phyloP scores from a whole-genome alignment of 2,888 invertebrate genomes.

The Holacanthella duospinosa region DNA sequence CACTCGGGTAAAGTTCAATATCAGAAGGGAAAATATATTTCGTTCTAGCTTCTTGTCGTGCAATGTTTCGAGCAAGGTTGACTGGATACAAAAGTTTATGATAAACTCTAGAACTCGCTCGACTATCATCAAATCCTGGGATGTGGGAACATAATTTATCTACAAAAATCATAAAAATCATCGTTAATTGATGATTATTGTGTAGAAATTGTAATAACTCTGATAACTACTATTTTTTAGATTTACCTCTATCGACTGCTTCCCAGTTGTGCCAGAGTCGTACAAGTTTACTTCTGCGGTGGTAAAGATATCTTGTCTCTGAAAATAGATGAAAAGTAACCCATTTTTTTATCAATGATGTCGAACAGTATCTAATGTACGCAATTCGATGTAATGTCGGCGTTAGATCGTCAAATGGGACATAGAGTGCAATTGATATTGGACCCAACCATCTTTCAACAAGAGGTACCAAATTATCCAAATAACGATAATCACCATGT shows the following conservation, averaged over 20 bases:
- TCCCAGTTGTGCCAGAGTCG: background rate
- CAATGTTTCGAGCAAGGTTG: slow-evolving; percentile 81
- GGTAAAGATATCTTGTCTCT: slow-evolving; percentile 72
- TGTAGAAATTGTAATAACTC: no score
- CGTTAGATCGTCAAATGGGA: slow-evolving; percentile 71
- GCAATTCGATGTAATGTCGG: slow-evolving; percentile 68
- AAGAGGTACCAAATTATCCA: slow-evolving; percentile 75
- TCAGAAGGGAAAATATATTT: slow-evolving; percentile 76
- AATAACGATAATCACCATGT: slow-evolving; percentile 80
- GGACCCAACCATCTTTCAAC: slow-evolving; percentile 78
- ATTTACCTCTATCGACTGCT: no score
- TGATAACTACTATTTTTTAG: no score
- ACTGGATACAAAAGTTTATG: slow-evolving; percentile 78
- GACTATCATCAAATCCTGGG: slow-evolving; percentile 9
- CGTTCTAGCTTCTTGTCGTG: slow-evolving; percentile 68
- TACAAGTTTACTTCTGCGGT: background rate
- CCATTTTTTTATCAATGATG: slow-evolving; percentile 59
- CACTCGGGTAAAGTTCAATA: slow-evolving; percentile 82
- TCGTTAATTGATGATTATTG: no score
- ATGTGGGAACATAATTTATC: slow-evolving; percentile 5
- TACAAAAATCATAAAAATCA: background rate
- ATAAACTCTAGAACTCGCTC: slow-evolving; percentile 53
- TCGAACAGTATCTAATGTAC: slow-evolving; percentile 64
- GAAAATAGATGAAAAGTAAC: slow-evolving; percentile 85
- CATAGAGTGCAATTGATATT: slow-evolving; percentile 73